A percentile compares a stretch with the other conserved stretches of the same genome.
Conservation (phyloP, 1,140 invertebrate species). For the Ladona fulva region DNA sequence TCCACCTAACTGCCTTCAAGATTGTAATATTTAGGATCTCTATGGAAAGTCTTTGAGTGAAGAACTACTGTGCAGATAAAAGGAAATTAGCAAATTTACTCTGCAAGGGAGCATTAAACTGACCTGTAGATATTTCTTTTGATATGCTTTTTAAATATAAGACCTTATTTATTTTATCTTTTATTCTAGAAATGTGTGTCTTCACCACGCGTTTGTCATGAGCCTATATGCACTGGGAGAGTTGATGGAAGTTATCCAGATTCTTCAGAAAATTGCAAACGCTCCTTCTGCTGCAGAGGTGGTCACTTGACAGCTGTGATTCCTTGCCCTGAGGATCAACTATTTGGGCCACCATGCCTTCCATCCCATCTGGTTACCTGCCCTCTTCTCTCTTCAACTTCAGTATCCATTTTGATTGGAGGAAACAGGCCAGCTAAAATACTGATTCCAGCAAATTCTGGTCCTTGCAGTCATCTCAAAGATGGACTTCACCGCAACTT, state of each 20-base stretch:
- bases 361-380: constrained; percentile 30
- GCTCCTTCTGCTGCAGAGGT: constrained; percentile 31
- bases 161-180: no score
- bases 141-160: no score
- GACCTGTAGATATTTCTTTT: no score
- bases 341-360: constrained; percentile 31
- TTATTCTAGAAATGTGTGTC: constrained; percentile 25
- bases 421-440: not conserved
- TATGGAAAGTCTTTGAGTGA: no score
- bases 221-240: constrained; percentile 33
- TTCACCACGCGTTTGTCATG: constrained; percentile 31
- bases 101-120: no score
- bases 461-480: constrained; percentile 35
- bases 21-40: no score
- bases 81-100: no score
- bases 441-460: constrained; percentile 24
- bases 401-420: constrained; percentile 17
- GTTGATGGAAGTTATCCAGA: constrained; percentile 33
- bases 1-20: no score
- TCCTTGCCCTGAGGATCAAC: constrained; percentile 38
- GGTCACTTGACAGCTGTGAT: constrained; percentile 28
- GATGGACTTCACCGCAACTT: constrained; percentile 26
- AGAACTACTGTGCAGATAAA: no score
- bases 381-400: constrained; percentile 33
- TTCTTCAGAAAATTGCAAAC: constrained; percentile 30